Percentiles rank a stretch among this genome's conserved stretches.
These are phyloP conservation scores for Coregonus sp. DNA, from an alignment of 2,797 vertebrate genomes.

Conservation along the genomic window DNA sequence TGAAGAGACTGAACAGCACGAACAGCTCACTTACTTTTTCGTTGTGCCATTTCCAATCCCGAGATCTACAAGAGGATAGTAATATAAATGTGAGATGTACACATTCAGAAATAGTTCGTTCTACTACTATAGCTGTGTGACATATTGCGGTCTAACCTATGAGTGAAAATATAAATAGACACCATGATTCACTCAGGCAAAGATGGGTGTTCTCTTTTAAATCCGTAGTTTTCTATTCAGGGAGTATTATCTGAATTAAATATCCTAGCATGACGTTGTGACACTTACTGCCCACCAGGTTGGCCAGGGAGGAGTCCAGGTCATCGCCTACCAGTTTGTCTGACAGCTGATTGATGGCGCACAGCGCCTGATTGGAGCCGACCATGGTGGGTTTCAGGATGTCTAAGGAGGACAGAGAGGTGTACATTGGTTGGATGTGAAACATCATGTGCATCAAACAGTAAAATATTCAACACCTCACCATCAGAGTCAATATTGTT, in stretches of 20 bases:
- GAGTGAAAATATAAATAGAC: no score
- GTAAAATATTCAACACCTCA: slow-evolving; percentile 65
- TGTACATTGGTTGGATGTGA: neutral
- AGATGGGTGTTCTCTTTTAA: no score
- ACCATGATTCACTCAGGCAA: no score
- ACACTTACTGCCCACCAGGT: slow-evolving; percentile 98
- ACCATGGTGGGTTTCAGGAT: slow-evolving; percentile 96
- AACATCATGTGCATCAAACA: neutral
- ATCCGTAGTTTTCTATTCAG: no score
- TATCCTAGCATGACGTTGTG: neutral
- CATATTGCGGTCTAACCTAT: no score
- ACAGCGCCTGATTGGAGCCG: slow-evolving; percentile 85
- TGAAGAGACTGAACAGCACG: neutral
- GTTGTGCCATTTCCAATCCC: slow-evolving; percentile 98
- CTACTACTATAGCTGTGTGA: no score
- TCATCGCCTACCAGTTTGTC: slow-evolving; percentile 97
- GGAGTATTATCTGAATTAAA: neutral
- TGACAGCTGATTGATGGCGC: slow-evolving; percentile 78
- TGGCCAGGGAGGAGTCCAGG: slow-evolving; percentile 97
- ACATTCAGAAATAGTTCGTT: slow-evolving; percentile 11
- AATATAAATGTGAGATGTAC: slow-evolving; percentile 12
- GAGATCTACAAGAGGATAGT: slow-evolving; percentile 79
- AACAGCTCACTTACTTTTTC: slow-evolving; percentile 87
- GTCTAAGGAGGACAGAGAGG: slow-evolving; percentile 64
- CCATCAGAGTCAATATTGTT: slow-evolving; percentile 88